Percentiles rank a stretch among this genome's conserved stretches.
Conservation (phyloP, 2,797 vertebrate species). For the Mionectes olivaceus region DNA sequence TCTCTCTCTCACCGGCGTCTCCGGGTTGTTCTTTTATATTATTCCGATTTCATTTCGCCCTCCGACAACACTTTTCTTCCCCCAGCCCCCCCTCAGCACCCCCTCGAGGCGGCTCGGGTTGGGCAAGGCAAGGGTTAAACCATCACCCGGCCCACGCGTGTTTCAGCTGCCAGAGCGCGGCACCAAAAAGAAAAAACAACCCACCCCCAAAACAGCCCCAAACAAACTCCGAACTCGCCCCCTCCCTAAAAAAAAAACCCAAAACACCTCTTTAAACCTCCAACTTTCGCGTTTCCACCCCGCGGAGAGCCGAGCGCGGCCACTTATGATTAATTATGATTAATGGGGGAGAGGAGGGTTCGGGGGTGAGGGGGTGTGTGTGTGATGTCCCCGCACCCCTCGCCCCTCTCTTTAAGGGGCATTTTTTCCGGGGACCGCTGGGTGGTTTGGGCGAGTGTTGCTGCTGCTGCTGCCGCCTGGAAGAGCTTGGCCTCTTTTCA, state of each 20-base stretch:
- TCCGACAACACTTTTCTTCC: background rate
- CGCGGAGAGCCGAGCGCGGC: background rate
- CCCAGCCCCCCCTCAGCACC: no score
- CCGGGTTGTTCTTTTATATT: background rate
- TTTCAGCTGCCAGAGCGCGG: background rate
- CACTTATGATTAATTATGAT: constrained; percentile 36
- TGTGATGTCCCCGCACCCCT: background rate
- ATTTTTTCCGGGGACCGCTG: background rate
- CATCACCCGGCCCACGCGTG: background rate
- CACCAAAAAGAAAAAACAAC: no score
- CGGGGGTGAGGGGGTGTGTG: background rate
- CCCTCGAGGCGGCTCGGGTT: background rate
- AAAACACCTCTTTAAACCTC: background rate
- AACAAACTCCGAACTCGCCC: background rate
- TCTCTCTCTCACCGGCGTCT: background rate
- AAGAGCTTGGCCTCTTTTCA: background rate
- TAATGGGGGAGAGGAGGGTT: background rate
- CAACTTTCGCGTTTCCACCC: background rate
- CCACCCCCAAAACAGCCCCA: background rate
- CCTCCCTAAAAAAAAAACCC: no score
- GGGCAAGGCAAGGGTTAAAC: constrained; percentile 13
- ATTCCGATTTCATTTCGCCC: background rate
- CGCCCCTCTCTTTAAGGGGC: background rate
- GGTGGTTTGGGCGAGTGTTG: background rate
- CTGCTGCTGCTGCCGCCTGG: background rate